These are phyloP conservation scores for Diglossa brunneiventris DNA, from an alignment of 2,113 vertebrate genomes.

Conservation along the genomic window DNA sequence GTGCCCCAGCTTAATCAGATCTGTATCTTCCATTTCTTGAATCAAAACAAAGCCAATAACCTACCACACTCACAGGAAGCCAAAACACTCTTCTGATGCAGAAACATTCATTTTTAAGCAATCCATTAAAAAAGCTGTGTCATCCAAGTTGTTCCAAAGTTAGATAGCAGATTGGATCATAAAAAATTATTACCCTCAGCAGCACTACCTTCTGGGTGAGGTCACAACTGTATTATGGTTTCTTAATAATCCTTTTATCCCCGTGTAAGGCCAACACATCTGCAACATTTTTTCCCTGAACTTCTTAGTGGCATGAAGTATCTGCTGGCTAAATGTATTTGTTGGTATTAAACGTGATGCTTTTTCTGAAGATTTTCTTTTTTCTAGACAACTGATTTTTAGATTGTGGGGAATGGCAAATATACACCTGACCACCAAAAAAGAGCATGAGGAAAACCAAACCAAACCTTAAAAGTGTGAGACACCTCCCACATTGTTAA, in stretches of 20 bases:
- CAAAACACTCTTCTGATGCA: neutral
- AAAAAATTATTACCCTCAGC: neutral
- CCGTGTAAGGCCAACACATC: neutral
- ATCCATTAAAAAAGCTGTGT: neutral
- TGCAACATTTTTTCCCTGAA: neutral
- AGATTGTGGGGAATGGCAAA: neutral
- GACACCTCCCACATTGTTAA: neutral
- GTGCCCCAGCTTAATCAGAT: neutral
- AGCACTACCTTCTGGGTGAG: neutral
- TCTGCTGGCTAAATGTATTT: neutral
- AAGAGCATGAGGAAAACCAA: neutral
- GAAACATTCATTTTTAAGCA: neutral
- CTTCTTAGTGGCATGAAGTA: neutral
- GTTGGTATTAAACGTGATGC: neutral
- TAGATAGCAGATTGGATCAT: slow-evolving; percentile 3
- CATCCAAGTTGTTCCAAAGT: neutral
- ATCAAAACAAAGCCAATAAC: neutral
- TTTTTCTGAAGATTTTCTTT: neutral
- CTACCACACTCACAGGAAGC: neutral
- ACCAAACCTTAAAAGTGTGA: neutral
- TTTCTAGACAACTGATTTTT: neutral
- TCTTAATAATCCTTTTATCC: neutral
- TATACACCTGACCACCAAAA: neutral
- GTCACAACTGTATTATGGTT: neutral
- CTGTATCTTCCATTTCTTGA: neutral